A percentile compares a stretch with the other conserved stretches of the same genome.
Conservation (phyloP, 2,113 vertebrate species). For the Colistium nudipinnis region DNA sequence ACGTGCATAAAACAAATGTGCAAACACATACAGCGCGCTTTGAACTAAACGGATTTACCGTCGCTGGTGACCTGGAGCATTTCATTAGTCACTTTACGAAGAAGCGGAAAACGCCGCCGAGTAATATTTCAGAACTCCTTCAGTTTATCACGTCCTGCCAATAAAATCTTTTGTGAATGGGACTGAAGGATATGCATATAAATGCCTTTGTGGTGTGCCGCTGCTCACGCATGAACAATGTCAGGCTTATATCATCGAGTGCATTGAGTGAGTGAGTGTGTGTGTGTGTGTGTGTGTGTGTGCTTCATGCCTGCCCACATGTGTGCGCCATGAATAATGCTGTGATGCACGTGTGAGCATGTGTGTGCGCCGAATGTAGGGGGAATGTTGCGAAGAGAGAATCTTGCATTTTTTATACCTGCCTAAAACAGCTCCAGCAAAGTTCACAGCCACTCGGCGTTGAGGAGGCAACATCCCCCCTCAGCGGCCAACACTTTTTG, state of each 20-base stretch:
- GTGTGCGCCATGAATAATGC: constrained; percentile 56
- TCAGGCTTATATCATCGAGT: constrained; percentile 13
- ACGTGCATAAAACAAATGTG: neutral
- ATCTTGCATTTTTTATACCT: constrained; percentile 78
- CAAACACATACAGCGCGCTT: constrained; percentile 7
- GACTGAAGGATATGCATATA: neutral
- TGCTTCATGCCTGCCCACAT: constrained; percentile 42
- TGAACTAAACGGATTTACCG: constrained; percentile 16
- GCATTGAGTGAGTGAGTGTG: constrained; percentile 6
- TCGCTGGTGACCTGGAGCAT: constrained; percentile 19
- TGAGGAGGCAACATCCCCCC: constrained; percentile 56
- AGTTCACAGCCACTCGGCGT: constrained; percentile 60
- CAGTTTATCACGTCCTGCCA: constrained; percentile 12
- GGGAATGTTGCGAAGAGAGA: constrained; percentile 73
- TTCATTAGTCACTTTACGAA: neutral
- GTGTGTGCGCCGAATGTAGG: constrained; percentile 73
- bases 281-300: constrained; percentile 13
- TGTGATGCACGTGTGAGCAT: constrained; percentile 47
- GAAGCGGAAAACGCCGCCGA: constrained; percentile 1
- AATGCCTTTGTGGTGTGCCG: constrained; percentile 17
- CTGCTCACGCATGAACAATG: constrained; percentile 30
- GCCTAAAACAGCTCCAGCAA: constrained; percentile 71
- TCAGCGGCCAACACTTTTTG: constrained; percentile 36
- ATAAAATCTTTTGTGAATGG: neutral
- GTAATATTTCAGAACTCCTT: neutral